Evolutionary conservation across 2,888 invertebrate species (phyloP), one percentile per base, ranked within the genome.

Genomic region (Tupiocoris notatus): DNA sequence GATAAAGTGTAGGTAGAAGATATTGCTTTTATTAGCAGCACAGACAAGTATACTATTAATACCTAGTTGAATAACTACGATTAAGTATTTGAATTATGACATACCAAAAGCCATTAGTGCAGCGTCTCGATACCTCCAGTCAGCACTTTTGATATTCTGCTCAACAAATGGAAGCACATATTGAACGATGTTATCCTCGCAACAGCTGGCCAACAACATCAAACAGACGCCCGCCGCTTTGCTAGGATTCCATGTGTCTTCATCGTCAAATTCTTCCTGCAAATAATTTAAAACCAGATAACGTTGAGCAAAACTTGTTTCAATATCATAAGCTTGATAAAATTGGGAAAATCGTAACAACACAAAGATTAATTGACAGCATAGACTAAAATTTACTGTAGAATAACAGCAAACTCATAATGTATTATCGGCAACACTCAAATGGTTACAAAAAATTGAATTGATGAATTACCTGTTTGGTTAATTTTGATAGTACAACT

Each of bases 151-250:
- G 79, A 99, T 98, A 84, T 99, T 95, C 61, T 92, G 90, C 83
- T 95, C 93, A 79, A 99, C 96, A 84, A 99, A 99, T 20, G 98
- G 98, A 82, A 99, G 86, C 16, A 98, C 96, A 84, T 92, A 92
- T 0, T 92, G 92, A n/a, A 99, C 95, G 79, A 99, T 95, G 83
- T 93, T 94, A 84, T 98, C 96, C 85, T 98, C 98, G 83, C 98
- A 98, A 83, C 98, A 98, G 64, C 95, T 94, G 20, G 99, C 94
- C 80, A 99, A 87, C 65, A 99, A 87, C 96, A 98, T 98, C 23
- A 99, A 87, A 84, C 99, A 99, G 1, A 99, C 99, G 54, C 98
- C 97, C 1, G 99, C 96, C 0, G 99, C 98, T 86, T 99, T 99
- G 81, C 96, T 94, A 0, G 99, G 99, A 85, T 97, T 98, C 99